Evolutionary conservation across 2,113 vertebrate genomes (phyloP), one percentile per base, ranked within the genome.

Genomic region (Cichladusa arquata): DNA sequence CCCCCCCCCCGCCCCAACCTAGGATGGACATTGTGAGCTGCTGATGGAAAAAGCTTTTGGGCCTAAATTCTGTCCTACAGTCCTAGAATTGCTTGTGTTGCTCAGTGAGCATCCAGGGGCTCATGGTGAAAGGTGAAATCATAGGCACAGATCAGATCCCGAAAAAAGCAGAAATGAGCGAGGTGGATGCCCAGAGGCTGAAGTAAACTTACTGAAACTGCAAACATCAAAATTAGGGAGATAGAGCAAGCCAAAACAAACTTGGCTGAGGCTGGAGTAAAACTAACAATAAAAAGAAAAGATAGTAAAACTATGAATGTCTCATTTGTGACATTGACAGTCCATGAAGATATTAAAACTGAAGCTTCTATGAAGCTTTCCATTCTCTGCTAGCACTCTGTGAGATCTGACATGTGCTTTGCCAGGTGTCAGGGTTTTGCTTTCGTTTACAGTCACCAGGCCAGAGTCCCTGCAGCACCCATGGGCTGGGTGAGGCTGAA

Each of bases 191-290:
- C 72, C 82, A 67, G 53, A 29, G 40, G 47, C 83, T 88, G 67
- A 92, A 83, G 56, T 93, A 66, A 84, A 66, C 57, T 58, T 56
- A 60, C 31, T 31, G 5, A 71, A 92, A 92, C n/a, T 62, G 45
- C 16, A 18, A 57, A 86, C 34, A 34, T 57, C 1, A 26, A 90
- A 74, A 79, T 62, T 56, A 84, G 58, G 79, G 76, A 90, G 81
- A 80, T 56, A 73, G 86, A 81, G 47, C 53, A 69, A 91, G 71
- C 60, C 54, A 89, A 95, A 94, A 83, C 60, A 83, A 95, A 86
- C 50, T n/a, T 61, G 53, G 45, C 56, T 56, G 76, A 86, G 76
- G 72, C 44, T 73, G 79, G 69, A 90, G 28, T 90, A 90, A 90
- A 92, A 83, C 31, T 82, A 64, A 76, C 7, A 23, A 22, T 56